Conservation (phyloP, 2,797 vertebrate genomes). For the Brachyalestes nurse region DNA sequence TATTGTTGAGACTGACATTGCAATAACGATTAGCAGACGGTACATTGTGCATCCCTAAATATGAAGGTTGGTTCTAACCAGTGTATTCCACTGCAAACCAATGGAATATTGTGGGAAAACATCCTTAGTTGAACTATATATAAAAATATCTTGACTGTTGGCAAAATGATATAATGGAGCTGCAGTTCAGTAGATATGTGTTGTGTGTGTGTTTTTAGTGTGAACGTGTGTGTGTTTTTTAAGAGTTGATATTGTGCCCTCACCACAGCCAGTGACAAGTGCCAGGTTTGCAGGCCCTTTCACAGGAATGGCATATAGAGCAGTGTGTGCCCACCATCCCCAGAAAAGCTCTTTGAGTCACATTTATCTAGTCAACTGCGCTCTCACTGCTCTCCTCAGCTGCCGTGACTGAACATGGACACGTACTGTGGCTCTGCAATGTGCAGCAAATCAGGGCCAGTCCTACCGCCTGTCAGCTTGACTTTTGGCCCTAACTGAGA, state of each 20-base stretch:
- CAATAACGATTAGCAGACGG: too few species aligned
- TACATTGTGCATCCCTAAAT: too few species aligned
- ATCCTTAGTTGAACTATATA: not conserved
- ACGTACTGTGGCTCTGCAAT: not conserved
- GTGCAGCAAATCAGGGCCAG: slow-evolving; percentile 30
- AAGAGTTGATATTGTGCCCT: not conserved
- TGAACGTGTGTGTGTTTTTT: slow-evolving; percentile 12
- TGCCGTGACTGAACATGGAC: not conserved
- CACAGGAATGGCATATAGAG: slow-evolving; percentile 15
- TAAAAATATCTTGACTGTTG: not conserved
- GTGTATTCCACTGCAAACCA: not conserved
- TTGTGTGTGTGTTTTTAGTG: slow-evolving; percentile 17
- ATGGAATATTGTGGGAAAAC: not conserved
- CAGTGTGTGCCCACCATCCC: slow-evolving; percentile 21
- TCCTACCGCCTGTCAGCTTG: slow-evolving; percentile 29
- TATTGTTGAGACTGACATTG: too few species aligned
- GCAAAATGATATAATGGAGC: not conserved
- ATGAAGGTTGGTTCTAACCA: not conserved
- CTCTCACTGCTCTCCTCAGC: not conserved
- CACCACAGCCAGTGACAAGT: not conserved
- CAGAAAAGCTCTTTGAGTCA: slow-evolving; percentile 20
- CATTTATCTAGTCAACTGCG: slow-evolving; percentile 43
- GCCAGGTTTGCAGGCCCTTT: slow-evolving; percentile 38
- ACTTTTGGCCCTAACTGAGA: slow-evolving; percentile 41
- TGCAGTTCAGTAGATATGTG: slow-evolving; percentile 65